Conservation (phyloP, 1,140 invertebrate genomes). For the Berghia stephanieae region DNA sequence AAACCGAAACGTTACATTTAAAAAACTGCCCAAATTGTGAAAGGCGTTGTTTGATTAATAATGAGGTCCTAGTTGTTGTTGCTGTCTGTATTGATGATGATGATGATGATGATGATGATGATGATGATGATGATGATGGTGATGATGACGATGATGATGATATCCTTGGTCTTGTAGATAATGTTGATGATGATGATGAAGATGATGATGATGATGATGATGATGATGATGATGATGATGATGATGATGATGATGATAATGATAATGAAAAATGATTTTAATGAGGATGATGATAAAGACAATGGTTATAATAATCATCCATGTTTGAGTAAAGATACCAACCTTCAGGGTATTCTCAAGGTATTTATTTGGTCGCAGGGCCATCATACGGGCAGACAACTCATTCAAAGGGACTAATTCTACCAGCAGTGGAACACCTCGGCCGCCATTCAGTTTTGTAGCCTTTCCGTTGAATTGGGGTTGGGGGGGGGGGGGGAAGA, state of each 20-base stretch:
- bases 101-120: no score
- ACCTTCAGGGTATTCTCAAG: neutral
- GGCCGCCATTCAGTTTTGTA: constrained; percentile 23
- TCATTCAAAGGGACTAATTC: constrained; percentile 31
- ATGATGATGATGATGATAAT: neutral
- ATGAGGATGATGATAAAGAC: neutral
- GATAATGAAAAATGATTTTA: neutral
- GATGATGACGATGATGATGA: no score
- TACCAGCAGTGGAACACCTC: constrained; percentile 24
- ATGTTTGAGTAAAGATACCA: neutral
- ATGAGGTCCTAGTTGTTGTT: no score
- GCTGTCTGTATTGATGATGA: no score
- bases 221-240: neutral
- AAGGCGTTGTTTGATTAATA: no score
- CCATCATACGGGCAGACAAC: constrained; percentile 29
- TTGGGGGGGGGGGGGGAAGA: no score
- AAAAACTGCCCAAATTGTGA: no score
- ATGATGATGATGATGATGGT: no score
- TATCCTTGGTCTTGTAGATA: no score
- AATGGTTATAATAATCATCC: neutral
- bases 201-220: neutral
- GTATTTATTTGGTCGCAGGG: constrained; percentile 11
- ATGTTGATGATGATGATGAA: neutral
- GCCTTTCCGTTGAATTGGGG: no score
- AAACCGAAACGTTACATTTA: no score